Evolutionary conservation across 1,140 invertebrate species (phyloP), one percentile per base, ranked within the genome.

Genomic region (Ceratitis capitata): DNA sequence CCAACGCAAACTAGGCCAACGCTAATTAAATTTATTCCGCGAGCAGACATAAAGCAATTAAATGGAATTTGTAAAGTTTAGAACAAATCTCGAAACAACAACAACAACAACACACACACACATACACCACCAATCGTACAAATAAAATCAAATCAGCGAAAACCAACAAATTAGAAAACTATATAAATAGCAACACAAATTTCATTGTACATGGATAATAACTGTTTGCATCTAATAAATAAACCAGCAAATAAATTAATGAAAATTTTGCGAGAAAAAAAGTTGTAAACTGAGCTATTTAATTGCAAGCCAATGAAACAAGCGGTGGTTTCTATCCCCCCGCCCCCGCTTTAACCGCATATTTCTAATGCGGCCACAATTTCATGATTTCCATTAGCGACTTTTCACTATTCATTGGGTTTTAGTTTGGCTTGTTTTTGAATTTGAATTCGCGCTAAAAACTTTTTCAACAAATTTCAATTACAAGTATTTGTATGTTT

Each of bases 161-260:
- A 78, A 78, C 35, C 9, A 78, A 35, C 39, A 45, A 78, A 78
- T 78, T 78, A 78, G 69, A 78, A 78, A 78, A 26, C 23, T 45
- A n/a, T n/a, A n/a, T n/a, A 47, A 78, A 45, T 47, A 47, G 32
- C 32, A 26, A 16, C 3, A 45, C 2, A 78, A 23, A 78, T 78
- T 78, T 78, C n/a, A n/a, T n/a, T n/a, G n/a, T 64, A 26, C 58
- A 32, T 26, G 58, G n/a, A n/a, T n/a, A n/a, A n/a, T n/a, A n/a
- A n/a, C n/a, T n/a, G n/a, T n/a, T n/a, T n/a, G n/a, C n/a, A n/a
- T n/a, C 23, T 16, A 78, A 42, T 47, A 45, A 23, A 35, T 78
- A 78, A 78, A 45, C 39, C 42, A 26, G 69, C 39, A 78, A 78
- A 78, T 45, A 78, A 78, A 45, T 78, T 14, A 45, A 45, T 35